Evolutionary conservation across 1,140 invertebrate species (phyloP), one percentile per base, ranked within the genome.

Genomic region (Vanessa atalanta): DNA sequence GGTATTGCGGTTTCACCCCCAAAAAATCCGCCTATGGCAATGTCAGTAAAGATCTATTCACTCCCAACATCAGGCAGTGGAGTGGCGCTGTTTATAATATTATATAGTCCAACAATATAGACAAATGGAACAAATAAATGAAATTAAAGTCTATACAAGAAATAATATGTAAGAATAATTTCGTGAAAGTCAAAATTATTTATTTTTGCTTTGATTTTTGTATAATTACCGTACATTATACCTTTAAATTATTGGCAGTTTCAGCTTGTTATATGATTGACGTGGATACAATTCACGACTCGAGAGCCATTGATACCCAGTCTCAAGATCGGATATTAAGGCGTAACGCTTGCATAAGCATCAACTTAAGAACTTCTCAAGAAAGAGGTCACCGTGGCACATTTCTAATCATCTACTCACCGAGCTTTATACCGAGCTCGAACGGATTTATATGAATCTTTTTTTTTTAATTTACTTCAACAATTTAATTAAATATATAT

Each of bases 261-360:
- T 66, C 31, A 53, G 26, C 20, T 63, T 53, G 63, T 64, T 26
- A 64, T 60, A 47, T 72, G 72, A 79, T 79, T 67, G 72, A 65
- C 73, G 70, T 63, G 60, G 71, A 76, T 69, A 79, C 50, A 71
- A 65, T 75, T 75, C 65, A 60, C 63, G 48, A 7, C 20, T 70
- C 48, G 64, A 76, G 64, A 74, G 72, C 75, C 37, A 72, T 77
- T 66, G 65, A 66, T 70, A 70, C 53, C 26, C 47, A 37, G 53
- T 63, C 70, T 72, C 48, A 26, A 72, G 70, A 65, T 70, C 63
- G 63, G 70, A 72, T 72, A 72, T 72, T 72, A 72, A 57, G 65
- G 57, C 66, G 67, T 70, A 55, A 67, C 75, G 69, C 73, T 71
- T 79, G 77, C 77, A 73, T 76, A 75, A 76, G 73, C 72, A 77